Base-by-base conservation (phyloP, 2,113 vertebrate genomes). In the Notothenia coriiceps region DNA sequence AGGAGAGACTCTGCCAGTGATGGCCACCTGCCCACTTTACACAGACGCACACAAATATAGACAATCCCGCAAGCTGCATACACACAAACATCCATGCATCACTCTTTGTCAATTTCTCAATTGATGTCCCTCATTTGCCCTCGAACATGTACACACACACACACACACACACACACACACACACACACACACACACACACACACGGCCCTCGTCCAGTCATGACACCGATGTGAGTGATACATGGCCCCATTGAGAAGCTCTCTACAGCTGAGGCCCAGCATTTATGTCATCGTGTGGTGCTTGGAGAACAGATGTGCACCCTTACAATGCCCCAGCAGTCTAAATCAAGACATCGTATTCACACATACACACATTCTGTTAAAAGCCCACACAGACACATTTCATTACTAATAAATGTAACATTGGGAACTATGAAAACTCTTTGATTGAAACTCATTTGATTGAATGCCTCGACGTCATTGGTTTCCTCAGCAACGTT, bases 11-110 rank as follows among this genome's bases (percentile, higher is more conserved):
- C 74, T 79, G 88, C 86, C 86, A 88, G 57, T 55, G 69, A 86
- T 92, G 86, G 88, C 86, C 78, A 83, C 81, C 79, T 85, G 89
- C 86, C 85, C 57, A 13, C 77, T 61, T 65, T 69, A 54, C 77
- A 66, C 70, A 70, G 60, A 66, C 75, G 64, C 74, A 70, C 46
- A 71, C 46, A 59, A 56, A 79, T 17, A 70, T 18, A n/a, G 20
- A 69, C 77, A 77, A 64, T 29, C 52, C 22, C 15, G 40, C 43
- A 77, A 54, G 55, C 55, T 44, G 62, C 52, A 78, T 43, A 74
- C 54, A 66, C 40, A 75, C 73, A 75, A 12, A 56, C n/a, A 84
- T 54, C 52, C 68, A 73, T 65, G 57, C 68, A n/a, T 11, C 49
- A 61, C 29, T 72, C 25, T 20, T 46, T 71, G 55, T 70, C 12